phyloP scores from a whole-genome alignment of 2,113 vertebrate genomes.

The Calypte anna region DNA sequence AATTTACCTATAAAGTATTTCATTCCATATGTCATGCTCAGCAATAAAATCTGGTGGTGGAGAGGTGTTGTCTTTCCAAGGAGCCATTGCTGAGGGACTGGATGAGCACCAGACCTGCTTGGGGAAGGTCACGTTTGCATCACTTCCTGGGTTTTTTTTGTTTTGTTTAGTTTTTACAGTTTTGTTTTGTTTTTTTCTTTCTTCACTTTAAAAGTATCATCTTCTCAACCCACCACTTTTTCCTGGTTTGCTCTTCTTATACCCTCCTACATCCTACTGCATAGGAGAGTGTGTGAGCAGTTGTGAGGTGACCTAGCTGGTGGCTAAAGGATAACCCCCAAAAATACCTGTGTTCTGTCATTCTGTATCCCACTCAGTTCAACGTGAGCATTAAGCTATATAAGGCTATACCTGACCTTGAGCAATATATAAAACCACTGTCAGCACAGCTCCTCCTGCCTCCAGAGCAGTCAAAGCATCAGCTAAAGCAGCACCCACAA shows the following conservation, averaged over 20 bases:
- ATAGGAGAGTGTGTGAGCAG: fast-evolving
- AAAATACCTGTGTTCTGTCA: background rate
- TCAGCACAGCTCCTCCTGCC: background rate
- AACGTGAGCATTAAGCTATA: background rate
- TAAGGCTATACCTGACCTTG: background rate
- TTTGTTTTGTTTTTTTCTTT: no score
- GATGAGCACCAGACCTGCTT: background rate
- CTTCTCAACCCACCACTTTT: no score
- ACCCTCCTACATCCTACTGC: no score
- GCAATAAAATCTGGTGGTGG: background rate
- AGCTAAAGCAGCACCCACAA: background rate
- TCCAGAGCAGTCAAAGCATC: background rate
- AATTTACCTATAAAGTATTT: no score
- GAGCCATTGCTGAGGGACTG: background rate
- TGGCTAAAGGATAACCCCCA: background rate
- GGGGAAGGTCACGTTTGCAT: background rate
- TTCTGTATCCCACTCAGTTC: background rate
- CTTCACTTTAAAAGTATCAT: no score
- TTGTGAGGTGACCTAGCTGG: background rate
- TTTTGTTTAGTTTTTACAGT: no score
- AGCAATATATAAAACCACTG: background rate
- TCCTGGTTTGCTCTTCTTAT: no score
- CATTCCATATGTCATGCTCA: no score
- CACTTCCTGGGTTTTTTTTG: no score
- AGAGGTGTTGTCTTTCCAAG: background rate